A percentile compares a stretch with the other conserved stretches of the same genome.
These are phyloP conservation scores for Heteronetta atricapilla DNA, from an alignment of 2,113 vertebrate species.

Conservation along the genomic window DNA sequence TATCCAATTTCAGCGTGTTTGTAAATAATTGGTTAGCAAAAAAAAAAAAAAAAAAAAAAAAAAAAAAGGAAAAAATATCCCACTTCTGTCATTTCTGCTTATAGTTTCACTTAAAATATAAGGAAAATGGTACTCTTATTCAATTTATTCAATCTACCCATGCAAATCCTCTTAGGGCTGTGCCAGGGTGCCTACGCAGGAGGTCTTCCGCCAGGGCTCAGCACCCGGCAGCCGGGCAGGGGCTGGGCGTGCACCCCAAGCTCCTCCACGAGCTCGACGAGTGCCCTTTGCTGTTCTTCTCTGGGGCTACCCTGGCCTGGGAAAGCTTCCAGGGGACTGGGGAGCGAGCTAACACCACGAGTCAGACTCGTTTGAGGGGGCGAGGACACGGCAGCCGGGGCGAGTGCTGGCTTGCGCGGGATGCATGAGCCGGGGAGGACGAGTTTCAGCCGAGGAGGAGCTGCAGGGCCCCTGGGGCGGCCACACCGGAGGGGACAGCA, in stretches of 20 bases:
- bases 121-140: not conserved
- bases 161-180: conserved; percentile 19
- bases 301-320: not conserved
- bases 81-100: not conserved
- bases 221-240: accelerated
- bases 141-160: not conserved
- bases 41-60: not conserved
- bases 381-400: not conserved
- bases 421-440: accelerated
- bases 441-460: not conserved
- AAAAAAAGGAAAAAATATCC: not conserved
- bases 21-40: conserved; percentile 3
- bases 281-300: not conserved
- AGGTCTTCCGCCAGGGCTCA: not conserved
- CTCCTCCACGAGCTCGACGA: accelerated
- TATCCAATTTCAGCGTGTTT: conserved; percentile 15
- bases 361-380: conserved; percentile 3
- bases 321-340: conserved; percentile 1
- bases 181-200: not conserved
- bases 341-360: not conserved
- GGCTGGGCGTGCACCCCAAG: accelerated
- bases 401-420: conserved; percentile 3
- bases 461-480: accelerated
- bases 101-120: not conserved
- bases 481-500: not conserved